Percentiles rank a stretch among this genome's conserved stretches.
Conservation (phyloP, 2,797 vertebrate genomes). For the Perdix hodgsoniae region DNA sequence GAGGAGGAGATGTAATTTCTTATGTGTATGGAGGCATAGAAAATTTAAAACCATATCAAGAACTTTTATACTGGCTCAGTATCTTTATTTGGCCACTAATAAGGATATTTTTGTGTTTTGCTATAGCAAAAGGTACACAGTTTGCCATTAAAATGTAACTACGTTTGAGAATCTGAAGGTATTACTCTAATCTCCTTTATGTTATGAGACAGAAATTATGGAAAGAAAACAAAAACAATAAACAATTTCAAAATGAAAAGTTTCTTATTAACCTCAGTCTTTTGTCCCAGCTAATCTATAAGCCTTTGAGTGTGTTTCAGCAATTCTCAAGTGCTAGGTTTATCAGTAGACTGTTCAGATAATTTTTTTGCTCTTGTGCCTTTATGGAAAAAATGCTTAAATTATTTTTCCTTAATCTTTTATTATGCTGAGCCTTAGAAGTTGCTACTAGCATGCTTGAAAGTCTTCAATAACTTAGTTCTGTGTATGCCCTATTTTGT, state of each 20-base stretch:
- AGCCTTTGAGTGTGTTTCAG: neutral
- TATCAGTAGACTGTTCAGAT: constrained; percentile 1
- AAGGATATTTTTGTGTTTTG: neutral
- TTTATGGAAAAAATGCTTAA: constrained; percentile 1
- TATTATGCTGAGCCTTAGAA: neutral
- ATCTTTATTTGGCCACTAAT: neutral
- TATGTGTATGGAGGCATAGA: neutral
- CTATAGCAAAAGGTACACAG: neutral
- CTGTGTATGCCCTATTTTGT: neutral
- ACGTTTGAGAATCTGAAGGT: neutral
- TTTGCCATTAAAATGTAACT: neutral
- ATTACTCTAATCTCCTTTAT: neutral
- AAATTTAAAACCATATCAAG: neutral
- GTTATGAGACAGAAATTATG: neutral
- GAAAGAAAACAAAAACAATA: neutral
- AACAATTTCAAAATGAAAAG: neutral
- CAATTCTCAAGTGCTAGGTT: neutral
- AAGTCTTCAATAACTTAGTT: neutral
- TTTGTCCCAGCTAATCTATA: neutral
- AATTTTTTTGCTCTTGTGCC: neutral
- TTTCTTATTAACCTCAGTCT: neutral
- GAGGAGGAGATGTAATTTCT: neutral
- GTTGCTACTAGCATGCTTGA: neutral
- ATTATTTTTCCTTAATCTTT: neutral
- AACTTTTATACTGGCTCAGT: neutral